Conservation (phyloP, 2,797 vertebrate species). For the Sebastes hubbsi region DNA sequence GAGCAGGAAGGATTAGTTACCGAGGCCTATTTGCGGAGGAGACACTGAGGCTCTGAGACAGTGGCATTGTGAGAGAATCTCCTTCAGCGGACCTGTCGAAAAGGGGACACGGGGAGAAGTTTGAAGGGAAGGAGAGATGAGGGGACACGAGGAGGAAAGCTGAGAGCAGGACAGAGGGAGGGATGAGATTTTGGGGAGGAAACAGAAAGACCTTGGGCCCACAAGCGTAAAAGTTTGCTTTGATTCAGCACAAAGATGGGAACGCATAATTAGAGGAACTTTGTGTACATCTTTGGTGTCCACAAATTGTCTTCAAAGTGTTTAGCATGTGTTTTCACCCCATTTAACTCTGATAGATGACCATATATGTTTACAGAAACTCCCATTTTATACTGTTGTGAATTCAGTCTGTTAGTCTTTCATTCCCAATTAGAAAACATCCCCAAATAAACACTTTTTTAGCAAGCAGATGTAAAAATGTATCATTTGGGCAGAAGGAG, state of each 20-base stretch:
- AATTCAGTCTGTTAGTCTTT: background rate
- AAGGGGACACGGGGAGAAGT: slow-evolving; percentile 57
- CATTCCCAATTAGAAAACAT: background rate
- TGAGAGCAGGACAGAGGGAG: slow-evolving; percentile 16
- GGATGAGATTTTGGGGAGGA: slow-evolving; percentile 15
- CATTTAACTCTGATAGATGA: slow-evolving; percentile 11
- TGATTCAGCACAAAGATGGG: background rate
- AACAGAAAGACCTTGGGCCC: slow-evolving; percentile 19
- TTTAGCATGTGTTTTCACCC: slow-evolving; percentile 2
- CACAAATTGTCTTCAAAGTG: background rate
- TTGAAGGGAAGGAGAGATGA: slow-evolving; percentile 50
- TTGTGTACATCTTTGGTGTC: background rate
- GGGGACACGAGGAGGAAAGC: slow-evolving; percentile 48
- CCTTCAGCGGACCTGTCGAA: slow-evolving; percentile 73
- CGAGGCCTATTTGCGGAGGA: slow-evolving; percentile 85
- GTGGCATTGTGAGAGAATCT: slow-evolving; percentile 80
- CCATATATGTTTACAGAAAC: background rate
- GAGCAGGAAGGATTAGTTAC: slow-evolving; percentile 82
- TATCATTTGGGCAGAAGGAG: background rate
- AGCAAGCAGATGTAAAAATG: background rate
- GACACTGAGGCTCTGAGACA: slow-evolving; percentile 83
- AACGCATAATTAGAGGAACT: background rate
- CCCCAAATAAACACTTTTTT: background rate
- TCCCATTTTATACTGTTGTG: background rate
- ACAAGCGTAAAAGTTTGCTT: background rate